phyloP scores from a whole-genome alignment of 2,113 vertebrate genomes.

The Psilopogon haemacephalus region DNA sequence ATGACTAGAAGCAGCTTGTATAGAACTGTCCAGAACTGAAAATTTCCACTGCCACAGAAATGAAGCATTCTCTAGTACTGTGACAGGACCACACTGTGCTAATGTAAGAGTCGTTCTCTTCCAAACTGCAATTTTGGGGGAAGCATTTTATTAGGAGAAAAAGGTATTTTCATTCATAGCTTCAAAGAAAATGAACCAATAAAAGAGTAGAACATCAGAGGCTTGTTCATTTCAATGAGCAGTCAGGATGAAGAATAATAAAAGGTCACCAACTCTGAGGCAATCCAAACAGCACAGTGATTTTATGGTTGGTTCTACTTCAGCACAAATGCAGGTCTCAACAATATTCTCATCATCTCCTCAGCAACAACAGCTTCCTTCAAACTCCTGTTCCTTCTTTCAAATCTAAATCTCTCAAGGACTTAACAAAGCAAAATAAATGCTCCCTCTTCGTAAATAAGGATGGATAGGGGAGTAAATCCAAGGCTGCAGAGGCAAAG shows the following conservation, averaged over 20 bases:
- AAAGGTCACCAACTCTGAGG: not conserved
- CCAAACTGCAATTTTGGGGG: not conserved
- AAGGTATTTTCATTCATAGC: not conserved
- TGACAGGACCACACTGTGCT: not conserved
- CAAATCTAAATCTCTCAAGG: not conserved
- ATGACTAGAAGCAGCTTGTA: not conserved
- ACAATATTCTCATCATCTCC: not conserved
- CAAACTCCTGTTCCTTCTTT: not conserved
- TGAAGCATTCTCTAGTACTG: not conserved
- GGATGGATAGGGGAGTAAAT: not conserved
- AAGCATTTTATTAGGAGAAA: constrained; percentile 9
- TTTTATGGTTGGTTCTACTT: not conserved
- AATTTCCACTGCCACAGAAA: not conserved
- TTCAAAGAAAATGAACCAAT: constrained; percentile 38
- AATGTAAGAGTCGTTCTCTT: not conserved
- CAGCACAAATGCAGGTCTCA: not conserved
- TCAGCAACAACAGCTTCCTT: not conserved
- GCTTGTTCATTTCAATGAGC: not conserved
- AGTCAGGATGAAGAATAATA: not conserved
- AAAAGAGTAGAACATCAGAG: not conserved
- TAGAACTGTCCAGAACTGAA: not conserved
- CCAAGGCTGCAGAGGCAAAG: not conserved
- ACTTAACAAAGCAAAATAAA: not conserved
- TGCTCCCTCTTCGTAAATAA: not conserved
- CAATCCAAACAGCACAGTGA: not conserved